Conservation (phyloP, 2,113 vertebrate genomes). For the Bufo gargarizans region DNA sequence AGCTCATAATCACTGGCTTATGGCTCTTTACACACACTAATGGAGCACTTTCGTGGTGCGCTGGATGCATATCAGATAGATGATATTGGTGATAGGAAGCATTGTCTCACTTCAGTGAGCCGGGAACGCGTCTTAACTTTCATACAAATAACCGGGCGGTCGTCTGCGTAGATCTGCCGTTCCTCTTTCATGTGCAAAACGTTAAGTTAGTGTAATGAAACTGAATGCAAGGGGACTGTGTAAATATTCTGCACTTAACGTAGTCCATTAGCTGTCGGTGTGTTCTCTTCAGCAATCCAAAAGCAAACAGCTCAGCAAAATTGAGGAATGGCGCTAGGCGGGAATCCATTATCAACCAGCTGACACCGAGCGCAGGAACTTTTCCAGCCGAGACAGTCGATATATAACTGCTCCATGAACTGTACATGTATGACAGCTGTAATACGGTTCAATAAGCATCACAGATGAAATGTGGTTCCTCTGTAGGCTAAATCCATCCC, state of each 20-base stretch:
- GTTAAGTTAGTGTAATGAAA: slow-evolving; percentile 5
- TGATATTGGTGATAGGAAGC: slow-evolving; percentile 26
- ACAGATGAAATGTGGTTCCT: no score
- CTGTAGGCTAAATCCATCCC: no score
- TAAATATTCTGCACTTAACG: neutral
- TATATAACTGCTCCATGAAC: neutral
- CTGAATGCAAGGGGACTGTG: slow-evolving; percentile 13
- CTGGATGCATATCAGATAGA: slow-evolving; percentile 17
- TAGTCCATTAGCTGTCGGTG: neutral
- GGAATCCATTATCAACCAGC: neutral
- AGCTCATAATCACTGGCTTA: slow-evolving; percentile 43
- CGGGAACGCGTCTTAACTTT: neutral
- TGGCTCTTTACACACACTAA: slow-evolving; percentile 47
- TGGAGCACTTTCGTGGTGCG: slow-evolving; percentile 21
- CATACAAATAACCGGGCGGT: neutral
- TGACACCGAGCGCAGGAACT: neutral
- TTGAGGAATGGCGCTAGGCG: neutral
- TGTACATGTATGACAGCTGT: neutral
- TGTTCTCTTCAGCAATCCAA: neutral
- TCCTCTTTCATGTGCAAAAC: neutral
- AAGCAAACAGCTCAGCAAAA: slow-evolving; percentile 1
- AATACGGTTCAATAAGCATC: no score
- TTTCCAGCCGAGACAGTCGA: no score
- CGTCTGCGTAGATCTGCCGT: neutral
- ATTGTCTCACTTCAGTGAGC: slow-evolving; percentile 27